Evolutionary conservation across 1,140 invertebrate genomes (phyloP), one percentile per base, ranked within the genome.

Genomic region (Doryteuthis pealeii): DNA sequence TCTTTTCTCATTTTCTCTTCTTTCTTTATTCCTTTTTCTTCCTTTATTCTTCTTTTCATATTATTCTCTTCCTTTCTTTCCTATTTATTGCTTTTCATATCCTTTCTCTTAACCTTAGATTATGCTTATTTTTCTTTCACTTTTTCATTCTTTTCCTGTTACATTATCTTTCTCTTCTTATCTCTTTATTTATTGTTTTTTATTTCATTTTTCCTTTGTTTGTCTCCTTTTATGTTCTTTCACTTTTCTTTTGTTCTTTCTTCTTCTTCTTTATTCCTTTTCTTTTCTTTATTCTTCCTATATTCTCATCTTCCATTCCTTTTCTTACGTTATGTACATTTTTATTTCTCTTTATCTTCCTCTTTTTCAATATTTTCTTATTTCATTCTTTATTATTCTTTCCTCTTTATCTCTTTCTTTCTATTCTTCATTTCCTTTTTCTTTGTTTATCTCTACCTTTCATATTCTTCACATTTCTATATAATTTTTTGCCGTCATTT

Each of bases 21-120:
- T 76, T 78, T 75, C 35, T 76, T 18, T 78, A 72, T 78, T 78
- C 72, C 70, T 78, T 75, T 73, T 74, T 68, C 66, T 74, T 76
- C 58, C 33, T 76, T 49, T 58, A 70, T 74, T 70, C 73, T 73
- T 66, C 66, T 35, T 66, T 70, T 73, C 71, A 73, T 78, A 74
- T 72, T 32, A 67, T 32, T 71, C 62, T 74, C 72, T 77, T 77
- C 54, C 66, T 62, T 67, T 68, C 66, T 67, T 70, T 67, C 43
- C 62, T 12, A 35, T 6, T 31, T 72, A 58, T 66, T 71, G 30
- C 15, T 22, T 14, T 71, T 71, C 58, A 40, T 26, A 69, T 32
- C 32, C 32, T 74, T 28, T 74, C 40, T n/a, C 35, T 74, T 40
- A 40, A 40, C 10, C 10, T 40, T 40, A 5, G 35, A 3, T 40